phyloP scores from a whole-genome alignment of 1,140 invertebrate genomes.

The Gryllus bimaculatus region DNA sequence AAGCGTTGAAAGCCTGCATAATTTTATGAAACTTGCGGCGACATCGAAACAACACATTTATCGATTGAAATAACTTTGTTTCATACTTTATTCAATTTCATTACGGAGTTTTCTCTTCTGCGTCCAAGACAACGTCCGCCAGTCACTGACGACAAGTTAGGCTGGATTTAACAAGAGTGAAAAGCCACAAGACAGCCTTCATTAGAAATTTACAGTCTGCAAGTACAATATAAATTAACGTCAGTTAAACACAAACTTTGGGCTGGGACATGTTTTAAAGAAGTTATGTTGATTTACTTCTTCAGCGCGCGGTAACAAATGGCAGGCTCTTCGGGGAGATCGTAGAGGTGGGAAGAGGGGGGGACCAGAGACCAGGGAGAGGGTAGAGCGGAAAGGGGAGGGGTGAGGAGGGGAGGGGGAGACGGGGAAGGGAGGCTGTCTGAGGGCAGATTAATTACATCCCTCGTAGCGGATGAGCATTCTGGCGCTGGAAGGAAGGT shows the following conservation, averaged over 20 bases:
- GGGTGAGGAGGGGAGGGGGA: neutral
- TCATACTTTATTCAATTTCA: no score
- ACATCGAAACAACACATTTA: no score
- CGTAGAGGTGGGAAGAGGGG: neutral
- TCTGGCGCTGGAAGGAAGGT: no score
- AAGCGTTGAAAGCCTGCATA: no score
- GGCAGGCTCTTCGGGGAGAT: neutral
- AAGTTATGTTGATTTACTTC: slow-evolving; percentile 5
- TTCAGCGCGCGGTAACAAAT: neutral
- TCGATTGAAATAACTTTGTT: no score
- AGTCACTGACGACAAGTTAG: no score
- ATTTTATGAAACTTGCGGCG: no score
- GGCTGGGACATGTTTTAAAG: neutral
- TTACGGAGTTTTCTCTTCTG: no score
- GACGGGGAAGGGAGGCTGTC: neutral
- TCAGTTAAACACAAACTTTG: neutral
- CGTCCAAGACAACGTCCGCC: no score
- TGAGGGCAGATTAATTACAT: no score
- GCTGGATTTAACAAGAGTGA: no score
- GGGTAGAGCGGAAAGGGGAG: neutral
- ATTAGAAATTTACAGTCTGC: neutral
- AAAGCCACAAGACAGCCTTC: neutral
- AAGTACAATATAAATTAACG: neutral
- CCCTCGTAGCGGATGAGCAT: no score
- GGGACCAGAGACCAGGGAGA: neutral